A percentile compares a stretch with the other conserved stretches of the same genome.
phyloP scores from a whole-genome alignment of 2,797 vertebrate species.

The Eulemur rubriventer region DNA sequence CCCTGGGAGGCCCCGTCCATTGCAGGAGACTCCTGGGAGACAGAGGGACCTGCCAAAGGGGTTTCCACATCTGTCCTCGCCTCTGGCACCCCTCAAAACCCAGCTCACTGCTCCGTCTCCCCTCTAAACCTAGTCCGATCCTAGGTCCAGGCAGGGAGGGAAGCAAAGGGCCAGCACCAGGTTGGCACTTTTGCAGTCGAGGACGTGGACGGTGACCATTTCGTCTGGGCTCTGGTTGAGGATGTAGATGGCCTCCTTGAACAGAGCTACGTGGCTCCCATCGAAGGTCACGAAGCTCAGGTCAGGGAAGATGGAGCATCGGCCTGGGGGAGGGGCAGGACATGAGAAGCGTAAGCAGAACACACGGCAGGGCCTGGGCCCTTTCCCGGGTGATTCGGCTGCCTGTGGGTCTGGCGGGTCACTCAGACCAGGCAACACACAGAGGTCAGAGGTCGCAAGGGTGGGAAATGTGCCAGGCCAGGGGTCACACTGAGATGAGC shows the following conservation, averaged over 20 bases:
- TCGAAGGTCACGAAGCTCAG: conserved; percentile 96
- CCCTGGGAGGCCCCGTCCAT: background rate
- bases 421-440: background rate
- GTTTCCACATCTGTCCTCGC: background rate
- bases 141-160: background rate
- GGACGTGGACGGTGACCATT: conserved; percentile 90
- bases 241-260: conserved; percentile 94
- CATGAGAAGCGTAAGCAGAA: background rate
- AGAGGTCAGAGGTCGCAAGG: background rate
- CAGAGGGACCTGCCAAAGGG: background rate
- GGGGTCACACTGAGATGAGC: background rate
- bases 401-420: background rate
- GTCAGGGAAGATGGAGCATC: conserved; percentile 96
- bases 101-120: background rate
- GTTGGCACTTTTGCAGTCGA: conserved; percentile 90
- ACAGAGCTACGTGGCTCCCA: conserved; percentile 92
- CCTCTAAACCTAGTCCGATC: background rate
- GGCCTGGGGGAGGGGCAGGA: conserved; percentile 86
- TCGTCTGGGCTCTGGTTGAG: conserved; percentile 92
- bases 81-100: background rate
- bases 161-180: conserved; percentile 84
- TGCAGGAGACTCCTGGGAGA: background rate
- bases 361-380: background rate
- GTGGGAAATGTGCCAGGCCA: background rate
- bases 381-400: background rate